phyloP scores from a whole-genome alignment of 64 coral and sea anemone species.

The Acropora yongei region DNA sequence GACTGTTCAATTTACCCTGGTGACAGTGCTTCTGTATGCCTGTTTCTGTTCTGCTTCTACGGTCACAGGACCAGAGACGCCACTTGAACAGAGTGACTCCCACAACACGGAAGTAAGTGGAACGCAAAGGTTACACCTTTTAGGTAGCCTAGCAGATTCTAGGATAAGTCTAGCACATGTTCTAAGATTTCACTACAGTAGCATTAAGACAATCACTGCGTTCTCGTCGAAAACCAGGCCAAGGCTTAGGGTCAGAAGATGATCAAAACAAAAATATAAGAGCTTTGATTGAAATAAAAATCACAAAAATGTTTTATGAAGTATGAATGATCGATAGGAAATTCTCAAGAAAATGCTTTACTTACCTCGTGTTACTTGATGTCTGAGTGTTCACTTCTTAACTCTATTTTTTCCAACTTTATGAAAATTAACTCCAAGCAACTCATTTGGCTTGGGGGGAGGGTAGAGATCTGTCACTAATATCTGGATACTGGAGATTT shows the following conservation, averaged over 20 bases:
- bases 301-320: too few species aligned
- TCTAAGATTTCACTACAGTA: neutral
- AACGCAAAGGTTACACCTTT: neutral
- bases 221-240: neutral
- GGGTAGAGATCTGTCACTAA: neutral
- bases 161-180: neutral
- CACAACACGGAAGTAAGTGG: neutral
- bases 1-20: conserved; percentile 2
- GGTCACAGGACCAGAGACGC: neutral
- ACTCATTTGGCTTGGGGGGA: neutral
- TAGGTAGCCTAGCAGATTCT: neutral
- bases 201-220: neutral
- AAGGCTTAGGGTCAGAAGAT: neutral
- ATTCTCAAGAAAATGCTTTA: neutral
- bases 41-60: conserved; percentile 1
- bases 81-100: neutral
- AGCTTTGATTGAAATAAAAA: too few species aligned
- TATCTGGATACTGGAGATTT: conserved; percentile 1
- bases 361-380: neutral
- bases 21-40: neutral
- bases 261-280: too few species aligned
- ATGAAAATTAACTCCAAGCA: neutral
- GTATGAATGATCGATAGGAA: too few species aligned
- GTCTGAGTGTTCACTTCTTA: neutral
- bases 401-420: conserved; percentile 4